These are phyloP conservation scores for Manacus vitellinus DNA, from an alignment of 2,113 vertebrate genomes.

Conservation along the genomic window DNA sequence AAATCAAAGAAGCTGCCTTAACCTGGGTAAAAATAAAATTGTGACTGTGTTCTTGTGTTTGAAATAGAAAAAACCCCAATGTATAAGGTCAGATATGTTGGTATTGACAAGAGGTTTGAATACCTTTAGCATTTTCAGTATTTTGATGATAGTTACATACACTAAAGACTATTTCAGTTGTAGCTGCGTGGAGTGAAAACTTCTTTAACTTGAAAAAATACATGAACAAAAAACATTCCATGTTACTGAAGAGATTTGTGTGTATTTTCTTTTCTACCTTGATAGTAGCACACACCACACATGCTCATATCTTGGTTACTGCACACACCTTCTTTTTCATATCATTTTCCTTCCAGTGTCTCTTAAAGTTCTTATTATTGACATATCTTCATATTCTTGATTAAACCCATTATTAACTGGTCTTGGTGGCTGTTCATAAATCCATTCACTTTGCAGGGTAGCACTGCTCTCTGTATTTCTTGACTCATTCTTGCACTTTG, in stretches of 20 bases:
- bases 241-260: background rate
- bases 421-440: background rate
- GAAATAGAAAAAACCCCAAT: background rate
- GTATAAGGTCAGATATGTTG: background rate
- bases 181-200: background rate
- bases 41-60: background rate
- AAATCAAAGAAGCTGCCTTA: background rate
- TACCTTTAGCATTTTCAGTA: background rate
- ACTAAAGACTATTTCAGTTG: background rate
- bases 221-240: background rate
- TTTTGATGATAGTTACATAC: background rate
- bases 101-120: background rate
- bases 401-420: background rate
- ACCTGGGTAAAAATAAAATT: background rate
- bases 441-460: background rate
- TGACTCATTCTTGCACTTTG: background rate
- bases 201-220: background rate
- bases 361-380: background rate
- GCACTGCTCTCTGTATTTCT: background rate
- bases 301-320: background rate
- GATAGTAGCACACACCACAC: background rate
- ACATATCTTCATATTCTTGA: constrained; percentile 15
- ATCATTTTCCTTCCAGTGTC: background rate
- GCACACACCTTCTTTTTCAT: background rate
- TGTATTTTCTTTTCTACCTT: background rate